phyloP scores from a whole-genome alignment of 2,797 vertebrate species.

The Holocentrus rufus region DNA sequence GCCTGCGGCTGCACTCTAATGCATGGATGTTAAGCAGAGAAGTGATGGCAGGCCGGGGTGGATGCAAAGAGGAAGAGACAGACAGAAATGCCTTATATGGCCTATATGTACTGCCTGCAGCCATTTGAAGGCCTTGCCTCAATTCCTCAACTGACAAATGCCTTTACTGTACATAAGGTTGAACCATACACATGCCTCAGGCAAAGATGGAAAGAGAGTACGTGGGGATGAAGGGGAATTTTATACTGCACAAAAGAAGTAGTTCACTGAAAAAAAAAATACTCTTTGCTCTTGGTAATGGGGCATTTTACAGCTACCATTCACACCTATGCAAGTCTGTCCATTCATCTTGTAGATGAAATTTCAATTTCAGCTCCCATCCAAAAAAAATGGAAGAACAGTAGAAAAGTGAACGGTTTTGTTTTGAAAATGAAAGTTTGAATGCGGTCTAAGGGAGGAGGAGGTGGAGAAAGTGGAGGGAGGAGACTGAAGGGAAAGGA shows the following conservation, averaged over 20 bases:
- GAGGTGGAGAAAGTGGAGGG: background rate
- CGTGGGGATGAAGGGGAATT: constrained; percentile 29
- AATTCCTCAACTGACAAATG: constrained; percentile 46
- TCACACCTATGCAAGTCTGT: constrained; percentile 2
- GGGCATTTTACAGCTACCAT: constrained; percentile 49
- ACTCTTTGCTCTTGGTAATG: constrained; percentile 49
- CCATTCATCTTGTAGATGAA: constrained; percentile 35
- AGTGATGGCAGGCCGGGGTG: constrained; percentile 10
- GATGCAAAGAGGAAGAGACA: constrained; percentile 22
- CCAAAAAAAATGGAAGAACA: constrained; percentile 22
- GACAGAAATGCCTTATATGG: constrained; percentile 11
- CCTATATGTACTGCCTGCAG: constrained; percentile 56
- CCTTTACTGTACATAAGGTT: constrained; percentile 52
- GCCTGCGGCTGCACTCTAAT: constrained; percentile 5
- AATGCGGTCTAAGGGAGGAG: background rate
- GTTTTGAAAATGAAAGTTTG: background rate
- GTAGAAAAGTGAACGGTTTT: constrained; percentile 12
- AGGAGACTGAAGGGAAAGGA: background rate
- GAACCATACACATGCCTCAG: constrained; percentile 46
- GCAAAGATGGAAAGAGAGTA: constrained; percentile 45
- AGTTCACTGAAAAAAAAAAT: constrained; percentile 25
- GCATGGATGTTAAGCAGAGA: background rate
- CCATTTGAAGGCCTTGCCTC: constrained; percentile 38
- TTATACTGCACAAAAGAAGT: constrained; percentile 8
- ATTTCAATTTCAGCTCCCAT: constrained; percentile 6